Evolutionary conservation across 2,888 invertebrate species (phyloP), one percentile per base, ranked within the genome.

Genomic region (Conops quadrifasciatus): DNA sequence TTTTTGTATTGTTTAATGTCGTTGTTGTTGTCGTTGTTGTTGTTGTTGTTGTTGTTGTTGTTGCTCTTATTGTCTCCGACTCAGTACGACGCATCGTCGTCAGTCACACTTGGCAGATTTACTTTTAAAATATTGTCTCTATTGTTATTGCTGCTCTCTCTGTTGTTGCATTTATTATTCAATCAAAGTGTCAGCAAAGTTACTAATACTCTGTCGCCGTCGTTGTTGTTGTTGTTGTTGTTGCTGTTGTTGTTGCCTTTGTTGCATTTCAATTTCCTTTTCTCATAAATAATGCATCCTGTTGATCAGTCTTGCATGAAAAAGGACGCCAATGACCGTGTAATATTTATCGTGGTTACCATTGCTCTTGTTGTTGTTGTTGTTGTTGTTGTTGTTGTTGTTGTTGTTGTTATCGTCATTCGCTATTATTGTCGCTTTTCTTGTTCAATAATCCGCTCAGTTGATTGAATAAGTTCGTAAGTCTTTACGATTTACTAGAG

Each of bases 311-410:
- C 77, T 80, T 78, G 76, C 81, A 78, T 81, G 77, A 81, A 81
- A 81, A 81, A 81, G 81, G 82, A 81, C 81, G 81, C 77, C 80
- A 81, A 80, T 74, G 78, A 81, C 73, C 80, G 81, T 81, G 77
- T 80, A 81, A 81, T 79, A 76, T 73, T 67, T 16, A 36, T 47
- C 51, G 60, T 60, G 36, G 58, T 67, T 45, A 28, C 28, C 30
- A 13, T 67, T 53, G 36, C 36, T 24, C 30, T 53, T 66, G 53
- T 66, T 30, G 66, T 21, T 24, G 7, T 24, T 58, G 36, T 47
- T 45, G 63, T 28, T 45, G 24, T 63, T 49, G 26, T 63, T 45
- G 21, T 63, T 24, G 26, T 28, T 28, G 26, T 7, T 36, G 36
- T 36, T 36, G 36, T 36, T 4, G 9, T 7, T 36, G 36, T 36